Evolutionary conservation across 2,113 vertebrate genomes (phyloP).

Genomic region (Ahaetulla prasina): DNA sequence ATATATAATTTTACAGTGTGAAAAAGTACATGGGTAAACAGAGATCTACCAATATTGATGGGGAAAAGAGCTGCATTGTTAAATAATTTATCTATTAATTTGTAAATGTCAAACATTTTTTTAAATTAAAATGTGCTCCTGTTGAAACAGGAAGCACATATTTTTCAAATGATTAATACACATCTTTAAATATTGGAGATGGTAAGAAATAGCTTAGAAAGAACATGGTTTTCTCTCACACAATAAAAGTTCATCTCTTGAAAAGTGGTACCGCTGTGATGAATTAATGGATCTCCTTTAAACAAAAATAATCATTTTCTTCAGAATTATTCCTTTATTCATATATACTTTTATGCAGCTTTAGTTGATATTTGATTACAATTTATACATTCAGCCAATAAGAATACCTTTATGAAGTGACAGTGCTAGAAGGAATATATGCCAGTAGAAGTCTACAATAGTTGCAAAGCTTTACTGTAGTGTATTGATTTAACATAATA

Average conservation of each 20-base stretch:
- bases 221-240: background rate
- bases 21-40: background rate
- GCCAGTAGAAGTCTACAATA: background rate
- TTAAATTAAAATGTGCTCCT: background rate
- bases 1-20: background rate
- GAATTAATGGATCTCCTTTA: background rate
- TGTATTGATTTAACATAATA: background rate
- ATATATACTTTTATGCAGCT: background rate
- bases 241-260: background rate
- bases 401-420: background rate
- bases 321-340: background rate
- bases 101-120: background rate
- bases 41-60: background rate
- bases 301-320: background rate
- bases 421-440: background rate
- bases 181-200: background rate
- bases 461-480: slow-evolving; percentile 4
- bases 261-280: background rate
- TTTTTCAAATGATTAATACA: background rate
- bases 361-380: background rate
- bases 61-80: background rate
- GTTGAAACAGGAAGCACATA: background rate
- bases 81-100: background rate
- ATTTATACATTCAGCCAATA: background rate
- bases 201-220: background rate